Evolutionary conservation across 2,113 vertebrate genomes (phyloP), one percentile per base, ranked within the genome.

Genomic region (Salminus brasiliensis): DNA sequence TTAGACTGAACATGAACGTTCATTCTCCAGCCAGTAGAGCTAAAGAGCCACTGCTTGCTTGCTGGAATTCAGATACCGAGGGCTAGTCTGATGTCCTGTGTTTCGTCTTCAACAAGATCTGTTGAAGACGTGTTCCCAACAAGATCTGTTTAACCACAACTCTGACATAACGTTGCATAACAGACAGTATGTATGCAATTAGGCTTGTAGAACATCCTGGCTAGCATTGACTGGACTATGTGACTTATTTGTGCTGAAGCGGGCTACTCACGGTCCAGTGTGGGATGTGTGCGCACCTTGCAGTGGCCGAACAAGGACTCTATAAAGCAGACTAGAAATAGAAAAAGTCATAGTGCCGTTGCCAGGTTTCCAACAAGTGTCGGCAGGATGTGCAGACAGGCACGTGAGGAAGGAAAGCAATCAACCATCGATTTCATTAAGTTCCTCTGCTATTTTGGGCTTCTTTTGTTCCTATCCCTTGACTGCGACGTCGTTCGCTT

Each of bases 391-490:
- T 60, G 47, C 49, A 6, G 27, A 45, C 53, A 72, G 78, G 72
- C 70, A 60, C 15, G 68, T 1, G 15, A 30, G 74, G 53, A 81
- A 72, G 74, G 68, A 74, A 84, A 73, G 62, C 74, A 57, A n/a
- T 65, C n/a, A 30, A 68, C 65, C 49, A n/a, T 27, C 66, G 0
- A 72, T 69, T 76, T 60, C 23, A 74, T 76, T 72, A 57, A 72
- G 18, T 11, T 30, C 59, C 15, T 16, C n/a, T 60, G 27, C 39
- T 78, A 78, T 83, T 83, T 79, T 52, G 11, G 25, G 29, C 7
- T n/a, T 70, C 68, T 68, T 77, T 80, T 83, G 67, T 80, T 71
- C 68, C 23, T 27, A 18, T 23, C 52, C 41, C 74, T 67, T 76
- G 59, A 76, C 77, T 29, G 39, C 55, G 11, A 59, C 49, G 27